Evolutionary conservation across 2,113 vertebrate species (phyloP).

Genomic region (Oryzias curvinotus): DNA sequence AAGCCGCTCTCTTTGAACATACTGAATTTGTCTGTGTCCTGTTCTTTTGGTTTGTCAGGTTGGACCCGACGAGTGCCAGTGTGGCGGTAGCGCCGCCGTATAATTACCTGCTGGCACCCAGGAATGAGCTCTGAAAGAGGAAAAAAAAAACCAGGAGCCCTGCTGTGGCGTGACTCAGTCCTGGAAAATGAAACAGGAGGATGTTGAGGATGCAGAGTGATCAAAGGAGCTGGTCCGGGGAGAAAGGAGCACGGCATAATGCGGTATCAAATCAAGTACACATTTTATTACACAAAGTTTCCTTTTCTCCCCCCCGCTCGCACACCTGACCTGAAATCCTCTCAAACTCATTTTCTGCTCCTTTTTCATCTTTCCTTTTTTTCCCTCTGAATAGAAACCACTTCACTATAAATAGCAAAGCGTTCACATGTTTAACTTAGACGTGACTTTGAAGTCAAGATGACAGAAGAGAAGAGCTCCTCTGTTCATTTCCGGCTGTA

Average conservation of each 20-base stretch:
- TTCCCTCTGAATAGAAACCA: slow-evolving; percentile 11
- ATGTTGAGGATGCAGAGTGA: neutral
- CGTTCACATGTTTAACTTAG: neutral
- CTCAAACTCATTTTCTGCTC: slow-evolving; percentile 1
- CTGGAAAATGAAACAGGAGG: slow-evolving; percentile 2
- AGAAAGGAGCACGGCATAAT: neutral
- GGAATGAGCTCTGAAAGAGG: slow-evolving; percentile 69
- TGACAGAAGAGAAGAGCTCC: slow-evolving; percentile 74
- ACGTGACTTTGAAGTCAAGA: neutral
- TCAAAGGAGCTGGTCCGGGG: slow-evolving; percentile 1
- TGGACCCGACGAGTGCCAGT: slow-evolving; percentile 59
- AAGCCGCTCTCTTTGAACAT: slow-evolving; percentile 6
- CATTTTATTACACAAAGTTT: neutral
- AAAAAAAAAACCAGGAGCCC: slow-evolving; percentile 74
- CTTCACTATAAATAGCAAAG: slow-evolving; percentile 14
- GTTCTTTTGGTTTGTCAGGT: slow-evolving; percentile 41
- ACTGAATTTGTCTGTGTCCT: neutral
- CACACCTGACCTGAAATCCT: slow-evolving; percentile 1
- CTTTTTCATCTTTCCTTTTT: neutral
- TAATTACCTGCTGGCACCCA: slow-evolving; percentile 81
- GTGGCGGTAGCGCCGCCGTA: slow-evolving; percentile 75
- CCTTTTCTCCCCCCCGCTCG: neutral
- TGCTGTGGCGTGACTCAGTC: slow-evolving; percentile 38
- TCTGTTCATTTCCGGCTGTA: slow-evolving; percentile 85
- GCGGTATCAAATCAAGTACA: slow-evolving; percentile 9